These are phyloP conservation scores for Campylomormyrus numenius DNA, from an alignment of 2,113 vertebrate genomes.

Conservation along the genomic window DNA sequence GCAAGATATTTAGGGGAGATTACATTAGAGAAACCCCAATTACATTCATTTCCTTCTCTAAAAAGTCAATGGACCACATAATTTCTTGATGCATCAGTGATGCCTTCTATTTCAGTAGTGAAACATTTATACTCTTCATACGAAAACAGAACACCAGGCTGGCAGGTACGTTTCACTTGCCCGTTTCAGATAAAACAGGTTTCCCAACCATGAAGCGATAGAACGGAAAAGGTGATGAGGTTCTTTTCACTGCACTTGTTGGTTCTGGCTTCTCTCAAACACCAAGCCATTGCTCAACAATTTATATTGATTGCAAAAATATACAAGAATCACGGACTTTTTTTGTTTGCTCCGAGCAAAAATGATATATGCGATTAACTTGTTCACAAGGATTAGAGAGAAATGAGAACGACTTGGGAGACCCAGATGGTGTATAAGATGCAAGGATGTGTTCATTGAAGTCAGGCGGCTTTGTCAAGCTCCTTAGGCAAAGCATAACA, in stretches of 20 bases:
- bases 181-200: background rate
- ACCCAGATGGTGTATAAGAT: slow-evolving; percentile 5
- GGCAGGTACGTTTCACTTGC: background rate
- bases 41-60: background rate
- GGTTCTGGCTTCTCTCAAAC: background rate
- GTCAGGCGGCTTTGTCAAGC: slow-evolving; percentile 25
- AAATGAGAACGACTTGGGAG: background rate
- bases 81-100: background rate
- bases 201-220: background rate
- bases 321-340: background rate
- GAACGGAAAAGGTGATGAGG: background rate
- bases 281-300: background rate
- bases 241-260: background rate
- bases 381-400: background rate
- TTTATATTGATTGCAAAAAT: background rate
- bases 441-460: slow-evolving; percentile 31
- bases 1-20: background rate
- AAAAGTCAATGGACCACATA: background rate
- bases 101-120: background rate
- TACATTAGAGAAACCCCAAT: background rate
- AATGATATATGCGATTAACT: background rate
- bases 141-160: background rate
- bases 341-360: background rate
- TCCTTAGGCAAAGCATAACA: slow-evolving; percentile 38
- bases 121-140: background rate